Evolutionary conservation across 2,797 vertebrate species (phyloP).

Genomic region (Mormyrus proboscirostris): DNA sequence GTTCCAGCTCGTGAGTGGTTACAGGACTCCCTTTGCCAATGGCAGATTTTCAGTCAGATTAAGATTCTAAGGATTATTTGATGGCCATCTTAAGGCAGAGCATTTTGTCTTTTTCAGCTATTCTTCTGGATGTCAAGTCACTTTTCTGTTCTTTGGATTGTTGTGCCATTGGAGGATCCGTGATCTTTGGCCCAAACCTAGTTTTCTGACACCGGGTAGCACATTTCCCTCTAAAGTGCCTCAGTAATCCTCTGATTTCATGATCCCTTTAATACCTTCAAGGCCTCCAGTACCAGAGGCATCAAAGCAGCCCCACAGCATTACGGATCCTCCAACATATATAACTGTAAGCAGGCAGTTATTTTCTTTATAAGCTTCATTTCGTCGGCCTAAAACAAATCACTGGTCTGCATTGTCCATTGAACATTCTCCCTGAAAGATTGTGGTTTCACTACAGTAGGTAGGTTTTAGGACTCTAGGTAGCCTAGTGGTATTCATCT

Average conservation of each 20-base stretch:
- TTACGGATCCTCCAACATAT: background rate
- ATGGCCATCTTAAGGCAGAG: background rate
- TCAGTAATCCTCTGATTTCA: background rate
- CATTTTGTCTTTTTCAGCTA: background rate
- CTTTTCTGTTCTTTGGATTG: background rate
- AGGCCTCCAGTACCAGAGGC: background rate
- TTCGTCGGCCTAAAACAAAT: background rate
- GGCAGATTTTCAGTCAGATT: background rate
- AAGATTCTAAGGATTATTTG: background rate
- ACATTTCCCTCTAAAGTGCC: background rate
- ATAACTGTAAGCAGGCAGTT: background rate
- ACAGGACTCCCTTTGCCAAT: background rate
- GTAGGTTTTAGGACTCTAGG: background rate
- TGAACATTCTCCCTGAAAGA: background rate
- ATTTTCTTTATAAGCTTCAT: background rate
- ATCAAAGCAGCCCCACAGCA: background rate
- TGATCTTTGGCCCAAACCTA: background rate
- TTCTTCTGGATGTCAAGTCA: background rate
- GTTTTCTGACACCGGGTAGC: background rate
- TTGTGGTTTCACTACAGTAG: background rate
- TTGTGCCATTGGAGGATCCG: background rate
- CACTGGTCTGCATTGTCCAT: background rate
- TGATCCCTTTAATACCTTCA: background rate
- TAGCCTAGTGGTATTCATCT: background rate
- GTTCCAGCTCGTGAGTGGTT: background rate